phyloP scores from a whole-genome alignment of 2,888 invertebrate genomes.

The Trachelus troglodyta region DNA sequence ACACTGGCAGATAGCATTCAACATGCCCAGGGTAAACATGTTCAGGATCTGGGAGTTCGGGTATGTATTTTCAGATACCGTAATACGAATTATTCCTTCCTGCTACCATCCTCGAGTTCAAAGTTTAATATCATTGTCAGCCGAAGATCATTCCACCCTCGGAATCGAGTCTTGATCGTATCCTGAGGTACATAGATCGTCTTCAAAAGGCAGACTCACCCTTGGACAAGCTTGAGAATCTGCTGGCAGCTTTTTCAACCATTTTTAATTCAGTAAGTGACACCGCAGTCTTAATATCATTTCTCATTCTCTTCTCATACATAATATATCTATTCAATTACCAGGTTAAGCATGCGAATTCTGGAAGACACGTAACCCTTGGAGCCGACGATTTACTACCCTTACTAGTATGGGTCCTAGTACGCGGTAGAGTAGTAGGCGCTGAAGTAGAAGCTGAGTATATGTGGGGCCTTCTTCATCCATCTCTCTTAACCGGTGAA shows the following conservation, averaged over 20 bases:
- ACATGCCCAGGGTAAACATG: constrained; percentile 75
- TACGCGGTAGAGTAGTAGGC: constrained; percentile 88
- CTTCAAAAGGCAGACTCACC: constrained; percentile 94
- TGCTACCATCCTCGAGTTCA: constrained; percentile 35
- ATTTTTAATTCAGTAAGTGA: constrained; percentile 83
- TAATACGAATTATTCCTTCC: neutral
- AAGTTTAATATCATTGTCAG: constrained; percentile 66
- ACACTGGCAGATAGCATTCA: constrained; percentile 79
- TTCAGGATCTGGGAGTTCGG: constrained; percentile 77
- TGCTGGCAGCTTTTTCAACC: constrained; percentile 88
- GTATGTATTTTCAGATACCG: constrained; percentile 60
- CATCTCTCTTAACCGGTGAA: constrained; percentile 90
- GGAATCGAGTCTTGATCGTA: constrained; percentile 78
- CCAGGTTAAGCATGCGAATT: constrained; percentile 77
- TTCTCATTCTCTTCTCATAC: constrained; percentile 36
- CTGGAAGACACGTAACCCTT: constrained; percentile 69
- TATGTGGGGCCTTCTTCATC: constrained; percentile 95
- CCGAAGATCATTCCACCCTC: constrained; percentile 83
- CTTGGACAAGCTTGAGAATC: constrained; percentile 90
- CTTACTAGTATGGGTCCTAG: constrained; percentile 90
- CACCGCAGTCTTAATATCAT: constrained; percentile 19
- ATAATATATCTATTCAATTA: constrained; percentile 30
- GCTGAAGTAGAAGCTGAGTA: constrained; percentile 96
- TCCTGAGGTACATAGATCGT: constrained; percentile 81
- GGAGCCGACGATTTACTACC: constrained; percentile 93